Evolutionary conservation across 2,888 invertebrate genomes (phyloP).

Genomic region (Athalia cordata): DNA sequence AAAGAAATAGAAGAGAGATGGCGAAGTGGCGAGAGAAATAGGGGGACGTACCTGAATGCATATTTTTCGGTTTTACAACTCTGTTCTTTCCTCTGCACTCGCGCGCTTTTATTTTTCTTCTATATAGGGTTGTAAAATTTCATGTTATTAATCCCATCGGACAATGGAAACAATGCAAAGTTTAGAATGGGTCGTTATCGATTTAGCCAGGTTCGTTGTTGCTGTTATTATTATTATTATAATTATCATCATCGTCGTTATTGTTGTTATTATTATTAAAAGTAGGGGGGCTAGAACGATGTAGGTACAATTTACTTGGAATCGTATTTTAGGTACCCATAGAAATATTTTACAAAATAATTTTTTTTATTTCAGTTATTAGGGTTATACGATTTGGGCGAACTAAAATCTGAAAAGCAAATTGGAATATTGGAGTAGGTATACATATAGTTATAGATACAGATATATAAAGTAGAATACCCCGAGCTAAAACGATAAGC

Average conservation of each 20-base stretch:
- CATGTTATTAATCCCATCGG: constrained; percentile 55
- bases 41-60: constrained; percentile 1
- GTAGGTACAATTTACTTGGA: constrained; percentile 30
- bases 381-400: constrained; percentile 8
- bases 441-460: too few relatives aligned
- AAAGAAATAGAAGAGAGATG: background rate
- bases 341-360: background rate
- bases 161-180: constrained; percentile 58
- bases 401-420: background rate
- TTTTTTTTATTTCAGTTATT: constrained; percentile 7
- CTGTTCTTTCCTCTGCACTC: too few relatives aligned
- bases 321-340: constrained; percentile 25
- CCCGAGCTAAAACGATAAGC: background rate
- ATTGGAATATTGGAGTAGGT: constrained; percentile 33
- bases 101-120: background rate
- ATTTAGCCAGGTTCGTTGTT: constrained; percentile 55
- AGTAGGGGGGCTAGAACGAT: constrained; percentile 48
- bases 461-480: too few relatives aligned
- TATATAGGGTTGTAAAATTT: constrained; percentile 56
- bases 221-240: constrained; percentile 60
- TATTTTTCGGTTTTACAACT: constrained; percentile 27
- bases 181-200: constrained; percentile 63
- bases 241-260: constrained; percentile 54
- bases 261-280: constrained; percentile 50
- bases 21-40: background rate